Percentiles rank a stretch among this genome's conserved stretches.
These are phyloP conservation scores for Lerista edwardsae DNA, from an alignment of 2,797 vertebrate genomes.

Conservation along the genomic window DNA sequence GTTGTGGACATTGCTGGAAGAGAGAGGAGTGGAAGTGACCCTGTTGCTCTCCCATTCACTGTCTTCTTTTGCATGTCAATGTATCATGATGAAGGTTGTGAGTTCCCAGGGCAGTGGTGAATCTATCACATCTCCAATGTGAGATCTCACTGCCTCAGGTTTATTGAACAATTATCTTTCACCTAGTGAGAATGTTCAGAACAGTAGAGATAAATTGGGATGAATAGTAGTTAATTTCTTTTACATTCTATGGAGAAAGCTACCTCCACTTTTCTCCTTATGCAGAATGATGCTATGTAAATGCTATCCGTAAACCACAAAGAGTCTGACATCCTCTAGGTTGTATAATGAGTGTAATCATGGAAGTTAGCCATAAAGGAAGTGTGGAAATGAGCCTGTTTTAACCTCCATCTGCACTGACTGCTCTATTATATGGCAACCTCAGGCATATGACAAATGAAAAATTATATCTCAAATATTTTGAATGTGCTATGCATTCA, in stretches of 20 bases:
- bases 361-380: background rate
- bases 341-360: background rate
- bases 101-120: background rate
- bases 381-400: constrained; percentile 11
- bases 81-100: background rate
- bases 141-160: background rate
- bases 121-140: background rate
- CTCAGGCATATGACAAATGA: constrained; percentile 7
- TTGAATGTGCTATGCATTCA: background rate
- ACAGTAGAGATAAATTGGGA: background rate
- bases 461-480: background rate
- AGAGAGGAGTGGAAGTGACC: no score
- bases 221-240: background rate
- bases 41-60: background rate
- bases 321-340: constrained; percentile 4
- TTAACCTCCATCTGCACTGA: constrained; percentile 2
- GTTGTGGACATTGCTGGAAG: no score
- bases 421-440: background rate
- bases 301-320: background rate
- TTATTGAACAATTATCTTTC: background rate
- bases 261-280: no score
- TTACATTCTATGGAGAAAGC: background rate
- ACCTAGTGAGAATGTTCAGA: background rate
- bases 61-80: background rate
- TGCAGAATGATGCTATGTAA: background rate